These are phyloP conservation scores for Strigamia crassipes DNA, from an alignment of 2,888 invertebrate species.

Conservation along the genomic window DNA sequence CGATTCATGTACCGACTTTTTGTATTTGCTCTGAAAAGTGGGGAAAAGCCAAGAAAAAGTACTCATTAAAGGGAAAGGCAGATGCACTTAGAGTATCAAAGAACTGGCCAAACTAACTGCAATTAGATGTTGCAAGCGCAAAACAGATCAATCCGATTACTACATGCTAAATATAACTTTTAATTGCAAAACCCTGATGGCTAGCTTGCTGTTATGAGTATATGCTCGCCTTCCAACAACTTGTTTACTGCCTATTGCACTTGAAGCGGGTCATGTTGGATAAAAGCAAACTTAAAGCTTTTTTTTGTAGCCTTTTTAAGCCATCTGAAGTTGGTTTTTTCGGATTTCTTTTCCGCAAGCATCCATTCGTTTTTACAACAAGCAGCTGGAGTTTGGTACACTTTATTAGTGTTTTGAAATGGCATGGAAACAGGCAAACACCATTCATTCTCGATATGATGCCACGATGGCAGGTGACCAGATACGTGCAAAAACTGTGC, in stretches of 20 bases:
- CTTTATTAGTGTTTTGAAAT: neutral
- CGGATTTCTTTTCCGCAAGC: neutral
- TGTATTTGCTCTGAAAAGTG: too few species aligned
- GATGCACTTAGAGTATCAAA: too few species aligned
- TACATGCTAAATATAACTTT: too few species aligned
- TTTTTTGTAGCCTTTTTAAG: neutral
- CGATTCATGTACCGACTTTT: too few species aligned
- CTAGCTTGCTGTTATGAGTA: neutral
- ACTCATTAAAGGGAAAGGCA: too few species aligned
- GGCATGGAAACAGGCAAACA: neutral
- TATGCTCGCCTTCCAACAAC: neutral
- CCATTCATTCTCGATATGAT: neutral
- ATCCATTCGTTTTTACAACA: neutral
- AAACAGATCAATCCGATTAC: too few species aligned
- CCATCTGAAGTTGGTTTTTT: neutral
- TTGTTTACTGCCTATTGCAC: conserved; percentile 10
- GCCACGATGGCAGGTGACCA: neutral
- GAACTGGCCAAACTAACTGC: too few species aligned
- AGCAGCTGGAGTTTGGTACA: neutral
- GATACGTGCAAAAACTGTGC: neutral
- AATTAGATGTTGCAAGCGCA: too few species aligned
- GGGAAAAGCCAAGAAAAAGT: too few species aligned
- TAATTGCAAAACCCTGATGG: too few species aligned
- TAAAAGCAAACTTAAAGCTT: neutral
- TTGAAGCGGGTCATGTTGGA: neutral